A percentile compares a stretch with the other conserved stretches of the same genome.
Conservation (phyloP, 2,113 vertebrate genomes). For the Procavia capensis region DNA sequence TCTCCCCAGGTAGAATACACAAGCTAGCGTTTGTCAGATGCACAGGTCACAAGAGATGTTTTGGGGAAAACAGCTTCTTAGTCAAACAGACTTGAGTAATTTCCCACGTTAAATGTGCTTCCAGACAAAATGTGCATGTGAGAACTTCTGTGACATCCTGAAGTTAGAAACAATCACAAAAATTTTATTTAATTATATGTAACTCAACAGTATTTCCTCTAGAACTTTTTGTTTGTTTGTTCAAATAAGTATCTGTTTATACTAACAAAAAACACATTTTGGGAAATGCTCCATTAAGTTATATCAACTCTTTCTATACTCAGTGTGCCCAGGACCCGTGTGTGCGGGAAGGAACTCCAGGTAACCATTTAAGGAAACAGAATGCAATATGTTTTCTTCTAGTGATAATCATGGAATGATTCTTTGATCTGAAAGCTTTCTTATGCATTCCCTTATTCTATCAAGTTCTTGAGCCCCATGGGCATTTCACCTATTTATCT, state of each 20-base stretch:
- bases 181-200: not conserved
- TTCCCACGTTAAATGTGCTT: not conserved
- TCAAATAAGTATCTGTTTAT: constrained; percentile 26
- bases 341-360: not conserved
- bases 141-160: not conserved
- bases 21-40: not conserved
- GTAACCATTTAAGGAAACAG: not conserved
- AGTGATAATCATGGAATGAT: not conserved
- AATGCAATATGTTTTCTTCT: not conserved
- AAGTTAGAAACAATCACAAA: constrained; percentile 34
- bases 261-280: constrained; percentile 27
- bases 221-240: not conserved
- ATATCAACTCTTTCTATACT: not conserved
- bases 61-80: not conserved
- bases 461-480: not conserved
- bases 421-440: not conserved
- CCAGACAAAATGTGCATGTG: not conserved
- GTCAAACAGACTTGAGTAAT: not conserved
- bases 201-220: not conserved
- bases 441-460: not conserved
- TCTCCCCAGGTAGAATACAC: not conserved
- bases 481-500: not conserved
- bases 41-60: not conserved
- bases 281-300: not conserved
- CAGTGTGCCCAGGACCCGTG: not conserved